These are phyloP conservation scores for Phyllotreta striolata DNA, from an alignment of 2,888 invertebrate species.

Conservation along the genomic window DNA sequence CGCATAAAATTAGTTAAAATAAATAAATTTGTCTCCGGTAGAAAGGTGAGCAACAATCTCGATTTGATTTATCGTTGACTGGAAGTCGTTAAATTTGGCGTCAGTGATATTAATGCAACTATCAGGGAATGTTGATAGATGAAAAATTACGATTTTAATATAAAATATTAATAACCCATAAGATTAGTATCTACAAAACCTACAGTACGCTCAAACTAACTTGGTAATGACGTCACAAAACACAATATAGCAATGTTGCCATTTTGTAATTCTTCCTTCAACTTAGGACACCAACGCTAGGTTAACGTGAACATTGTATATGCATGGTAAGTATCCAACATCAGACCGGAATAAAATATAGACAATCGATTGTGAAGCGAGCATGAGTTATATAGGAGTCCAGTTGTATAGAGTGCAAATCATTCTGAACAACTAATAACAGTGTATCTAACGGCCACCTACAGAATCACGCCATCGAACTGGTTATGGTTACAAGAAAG, in stretches of 20 bases:
- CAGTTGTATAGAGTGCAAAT: constrained; percentile 49
- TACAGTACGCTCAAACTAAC: too few relatives aligned
- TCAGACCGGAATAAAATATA: constrained; percentile 22
- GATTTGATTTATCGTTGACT: constrained; percentile 19
- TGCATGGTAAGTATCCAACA: too few relatives aligned
- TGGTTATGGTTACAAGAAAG: constrained; percentile 50
- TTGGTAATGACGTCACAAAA: too few relatives aligned
- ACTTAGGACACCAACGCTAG: too few relatives aligned
- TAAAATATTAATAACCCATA: too few relatives aligned
- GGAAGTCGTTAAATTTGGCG: constrained; percentile 17
- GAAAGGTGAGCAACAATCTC: constrained; percentile 32
- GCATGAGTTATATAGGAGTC: constrained; percentile 44
- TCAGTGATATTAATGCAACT: constrained; percentile 4
- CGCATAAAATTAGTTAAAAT: constrained; percentile 45
- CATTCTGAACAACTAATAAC: constrained; percentile 53
- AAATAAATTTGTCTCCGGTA: constrained; percentile 44
- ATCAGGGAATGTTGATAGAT: constrained; percentile 3
- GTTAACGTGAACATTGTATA: too few relatives aligned
- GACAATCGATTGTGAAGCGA: constrained; percentile 41
- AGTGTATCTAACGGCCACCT: constrained; percentile 55
- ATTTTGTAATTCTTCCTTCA: too few relatives aligned
- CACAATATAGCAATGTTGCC: too few relatives aligned
- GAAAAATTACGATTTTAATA: too few relatives aligned
- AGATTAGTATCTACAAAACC: too few relatives aligned
- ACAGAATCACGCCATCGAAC: constrained; percentile 55